Evolutionary conservation across 2,797 vertebrate genomes (phyloP).

Genomic region (Brachyrhaphis roseni): DNA sequence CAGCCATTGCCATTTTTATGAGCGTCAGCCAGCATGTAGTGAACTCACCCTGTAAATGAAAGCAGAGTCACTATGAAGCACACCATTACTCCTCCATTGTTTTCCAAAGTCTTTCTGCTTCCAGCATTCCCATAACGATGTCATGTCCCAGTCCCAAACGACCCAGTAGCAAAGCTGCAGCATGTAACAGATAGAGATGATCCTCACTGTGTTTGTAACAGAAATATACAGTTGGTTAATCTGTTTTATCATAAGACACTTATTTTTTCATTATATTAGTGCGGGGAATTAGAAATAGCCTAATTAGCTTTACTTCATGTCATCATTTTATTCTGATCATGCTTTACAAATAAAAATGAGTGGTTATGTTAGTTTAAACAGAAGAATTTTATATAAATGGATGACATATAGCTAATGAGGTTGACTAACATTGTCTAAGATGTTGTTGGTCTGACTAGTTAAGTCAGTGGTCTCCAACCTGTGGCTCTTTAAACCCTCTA

Average conservation of each 20-base stretch:
- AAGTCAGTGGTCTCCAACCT: background rate
- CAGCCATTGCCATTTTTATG: constrained; percentile 66
- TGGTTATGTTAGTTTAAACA: background rate
- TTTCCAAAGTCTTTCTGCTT: constrained; percentile 58
- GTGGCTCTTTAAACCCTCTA: background rate
- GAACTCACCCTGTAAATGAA: constrained; percentile 61
- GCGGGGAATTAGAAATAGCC: constrained; percentile 23
- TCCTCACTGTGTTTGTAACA: constrained; percentile 18
- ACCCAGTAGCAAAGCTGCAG: constrained; percentile 24
- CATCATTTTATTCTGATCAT: background rate
- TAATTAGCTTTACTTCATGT: constrained; percentile 31
- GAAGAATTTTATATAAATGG: background rate
- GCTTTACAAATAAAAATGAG: background rate
- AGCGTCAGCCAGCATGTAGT: constrained; percentile 57
- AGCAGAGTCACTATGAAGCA: constrained; percentile 68
- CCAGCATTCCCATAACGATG: constrained; percentile 59
- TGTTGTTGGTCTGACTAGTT: background rate
- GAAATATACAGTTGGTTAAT: constrained; percentile 29
- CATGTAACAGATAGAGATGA: background rate
- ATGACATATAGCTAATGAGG: background rate
- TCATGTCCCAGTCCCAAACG: constrained; percentile 41
- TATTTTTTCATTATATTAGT: constrained; percentile 21
- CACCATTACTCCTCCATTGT: constrained; percentile 70
- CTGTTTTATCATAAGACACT: constrained; percentile 17
- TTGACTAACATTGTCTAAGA: background rate